phyloP scores from a whole-genome alignment of 1,140 invertebrate genomes.

The Ceratina calcarata region DNA sequence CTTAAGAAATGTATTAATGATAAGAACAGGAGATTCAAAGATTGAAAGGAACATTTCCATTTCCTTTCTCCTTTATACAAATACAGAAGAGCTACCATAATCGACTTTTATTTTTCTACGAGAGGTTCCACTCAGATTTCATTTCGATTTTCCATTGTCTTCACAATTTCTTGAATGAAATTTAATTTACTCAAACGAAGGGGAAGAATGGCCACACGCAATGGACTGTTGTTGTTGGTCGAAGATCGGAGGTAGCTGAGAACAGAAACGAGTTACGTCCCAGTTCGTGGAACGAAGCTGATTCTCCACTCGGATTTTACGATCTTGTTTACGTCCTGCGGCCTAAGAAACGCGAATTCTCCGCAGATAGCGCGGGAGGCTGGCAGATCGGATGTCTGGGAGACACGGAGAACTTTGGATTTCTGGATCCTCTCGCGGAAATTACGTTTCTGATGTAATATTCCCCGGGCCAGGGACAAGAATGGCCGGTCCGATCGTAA shows the following conservation, averaged over 20 bases:
- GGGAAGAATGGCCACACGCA: too few relatives aligned
- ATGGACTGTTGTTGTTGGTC: not conserved
- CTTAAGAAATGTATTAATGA: too few relatives aligned
- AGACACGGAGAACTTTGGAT: not conserved
- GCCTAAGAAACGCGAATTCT: conserved; percentile 34
- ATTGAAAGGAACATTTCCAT: not conserved
- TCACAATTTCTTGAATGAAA: not conserved
- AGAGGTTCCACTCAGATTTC: too few relatives aligned
- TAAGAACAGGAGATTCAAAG: too few relatives aligned
- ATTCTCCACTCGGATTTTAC: conserved; percentile 52
- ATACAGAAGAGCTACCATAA: not conserved
- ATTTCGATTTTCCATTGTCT: not conserved
- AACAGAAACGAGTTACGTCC: not conserved
- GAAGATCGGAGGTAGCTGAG: conserved; percentile 2
- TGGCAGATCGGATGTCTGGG: not conserved
- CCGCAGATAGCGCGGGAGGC: not conserved
- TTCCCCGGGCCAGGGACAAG: not conserved
- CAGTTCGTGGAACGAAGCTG: conserved; percentile 43
- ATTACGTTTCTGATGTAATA: conserved; percentile 4
- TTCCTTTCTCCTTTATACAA: not conserved
- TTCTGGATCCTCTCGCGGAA: conserved; percentile 15
- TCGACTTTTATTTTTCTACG: too few relatives aligned
- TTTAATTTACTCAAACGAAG: conserved; percentile 14
- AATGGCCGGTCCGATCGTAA: conserved; percentile 15
- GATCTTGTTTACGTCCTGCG: conserved; percentile 66